These are phyloP conservation scores for Drosophila kambysellisi DNA, from an alignment of 2,888 invertebrate species.

Conservation along the genomic window DNA sequence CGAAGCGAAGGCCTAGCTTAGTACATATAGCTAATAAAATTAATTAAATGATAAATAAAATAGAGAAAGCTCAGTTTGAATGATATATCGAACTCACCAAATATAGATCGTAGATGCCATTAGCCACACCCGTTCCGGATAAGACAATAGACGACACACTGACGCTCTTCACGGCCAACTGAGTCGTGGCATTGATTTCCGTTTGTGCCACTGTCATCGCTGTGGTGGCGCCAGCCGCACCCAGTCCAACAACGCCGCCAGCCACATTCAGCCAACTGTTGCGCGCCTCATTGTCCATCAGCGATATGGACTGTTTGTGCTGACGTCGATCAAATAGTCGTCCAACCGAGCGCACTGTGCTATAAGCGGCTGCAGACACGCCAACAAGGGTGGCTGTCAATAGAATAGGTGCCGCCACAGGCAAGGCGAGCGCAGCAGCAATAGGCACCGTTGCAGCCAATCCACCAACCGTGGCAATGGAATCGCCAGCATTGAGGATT, in stretches of 20 bases:
- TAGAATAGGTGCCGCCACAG: constrained; percentile 61
- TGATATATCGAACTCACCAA: constrained; percentile 36
- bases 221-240: constrained; percentile 71
- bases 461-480: constrained; percentile 72
- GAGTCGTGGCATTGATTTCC: constrained; percentile 63
- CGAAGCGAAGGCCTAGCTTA: too few species aligned
- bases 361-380: constrained; percentile 65
- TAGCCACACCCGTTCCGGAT: constrained; percentile 76
- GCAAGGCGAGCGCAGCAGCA: constrained; percentile 57
- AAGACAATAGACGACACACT: constrained; percentile 77
- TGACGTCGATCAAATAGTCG: constrained; percentile 64
- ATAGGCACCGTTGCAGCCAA: constrained; percentile 61
- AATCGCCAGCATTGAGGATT: constrained; percentile 64
- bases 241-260: constrained; percentile 71
- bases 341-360: constrained; percentile 64
- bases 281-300: constrained; percentile 71
- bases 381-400: constrained; percentile 64
- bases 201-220: constrained; percentile 46
- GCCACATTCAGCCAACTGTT: constrained; percentile 77
- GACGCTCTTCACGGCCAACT: constrained; percentile 72
- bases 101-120: constrained; percentile 74
- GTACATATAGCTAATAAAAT: too few species aligned
- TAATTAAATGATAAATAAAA: background rate
- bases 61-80: background rate
- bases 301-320: constrained; percentile 71